Conservation (phyloP, 2,888 invertebrate genomes). For the Hedychridium roseum region DNA sequence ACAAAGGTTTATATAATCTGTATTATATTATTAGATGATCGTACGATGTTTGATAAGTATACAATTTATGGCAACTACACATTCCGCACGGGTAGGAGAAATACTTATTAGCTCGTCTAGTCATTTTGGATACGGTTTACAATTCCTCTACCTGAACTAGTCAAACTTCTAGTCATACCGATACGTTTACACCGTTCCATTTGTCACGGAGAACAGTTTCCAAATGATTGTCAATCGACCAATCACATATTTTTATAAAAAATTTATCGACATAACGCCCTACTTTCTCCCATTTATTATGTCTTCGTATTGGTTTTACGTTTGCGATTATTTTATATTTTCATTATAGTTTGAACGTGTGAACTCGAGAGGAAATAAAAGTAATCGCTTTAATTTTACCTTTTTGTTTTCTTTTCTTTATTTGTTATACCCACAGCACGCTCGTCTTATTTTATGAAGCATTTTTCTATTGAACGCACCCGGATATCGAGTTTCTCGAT, state of each 20-base stretch:
- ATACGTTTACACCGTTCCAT: constrained; percentile 5
- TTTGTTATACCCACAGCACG: constrained; percentile 7
- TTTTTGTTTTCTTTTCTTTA: constrained; percentile 12
- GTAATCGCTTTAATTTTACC: constrained; percentile 11
- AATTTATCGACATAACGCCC: constrained; percentile 12
- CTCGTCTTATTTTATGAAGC: neutral
- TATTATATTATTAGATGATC: constrained; percentile 38
- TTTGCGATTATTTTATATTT: constrained; percentile 27
- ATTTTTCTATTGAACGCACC: neutral
- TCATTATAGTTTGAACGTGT: constrained; percentile 15
- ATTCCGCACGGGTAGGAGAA: constrained; percentile 27
- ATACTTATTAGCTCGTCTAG: constrained; percentile 48
- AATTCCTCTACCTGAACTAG: constrained; percentile 51
- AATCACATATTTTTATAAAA: constrained; percentile 33
- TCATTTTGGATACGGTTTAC: constrained; percentile 53
- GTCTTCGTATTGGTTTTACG: constrained; percentile 9
- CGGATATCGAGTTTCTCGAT: constrained; percentile 31
- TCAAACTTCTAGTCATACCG: constrained; percentile 44
- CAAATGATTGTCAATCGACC: constrained; percentile 24
- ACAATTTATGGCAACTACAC: constrained; percentile 17
- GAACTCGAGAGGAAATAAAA: constrained; percentile 25
- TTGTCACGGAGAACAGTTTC: constrained; percentile 9
- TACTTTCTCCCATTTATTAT: constrained; percentile 16
- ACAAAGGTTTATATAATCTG: constrained; percentile 31
- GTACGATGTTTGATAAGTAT: constrained; percentile 21